Conservation (phyloP, 2,888 invertebrate species). For the Pteria penguin region DNA sequence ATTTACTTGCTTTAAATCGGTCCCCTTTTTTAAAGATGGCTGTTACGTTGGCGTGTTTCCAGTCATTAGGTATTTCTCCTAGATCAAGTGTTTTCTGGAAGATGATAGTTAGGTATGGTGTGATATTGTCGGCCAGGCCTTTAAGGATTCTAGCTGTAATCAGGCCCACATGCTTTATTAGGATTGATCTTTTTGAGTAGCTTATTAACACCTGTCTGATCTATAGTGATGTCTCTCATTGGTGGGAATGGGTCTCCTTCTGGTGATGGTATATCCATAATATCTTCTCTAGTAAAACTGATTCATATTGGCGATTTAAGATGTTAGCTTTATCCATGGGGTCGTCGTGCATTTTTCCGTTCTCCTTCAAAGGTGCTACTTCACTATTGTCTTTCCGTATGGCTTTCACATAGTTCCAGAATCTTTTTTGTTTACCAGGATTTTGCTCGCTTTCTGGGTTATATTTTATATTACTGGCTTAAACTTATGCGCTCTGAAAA, state of each 20-base stretch:
- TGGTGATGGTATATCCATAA: not conserved
- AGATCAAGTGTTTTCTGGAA: constrained; percentile 17
- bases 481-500: too few relatives aligned
- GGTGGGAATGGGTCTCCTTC: not conserved
- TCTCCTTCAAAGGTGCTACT: not conserved
- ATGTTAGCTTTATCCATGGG: not conserved
- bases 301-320: not conserved
- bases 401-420: not conserved
- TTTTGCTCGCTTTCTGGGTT: not conserved
- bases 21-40: constrained; percentile 24
- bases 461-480: too few relatives aligned
- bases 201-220: not conserved
- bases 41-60: constrained; percentile 32
- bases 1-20: not conserved
- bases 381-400: not conserved
- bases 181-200: not conserved
- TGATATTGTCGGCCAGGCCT: too few relatives aligned
- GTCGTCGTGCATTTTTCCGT: not conserved
- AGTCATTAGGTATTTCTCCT: constrained; percentile 43
- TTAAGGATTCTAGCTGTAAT: too few relatives aligned
- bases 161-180: not conserved
- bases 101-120: constrained; percentile 28
- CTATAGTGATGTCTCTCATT: not conserved
- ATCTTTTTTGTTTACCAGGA: not conserved
- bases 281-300: not conserved